Evolutionary conservation across 2,113 vertebrate genomes (phyloP), one percentile per base, ranked within the genome.

Genomic region (Perognathus longimembris): DNA sequence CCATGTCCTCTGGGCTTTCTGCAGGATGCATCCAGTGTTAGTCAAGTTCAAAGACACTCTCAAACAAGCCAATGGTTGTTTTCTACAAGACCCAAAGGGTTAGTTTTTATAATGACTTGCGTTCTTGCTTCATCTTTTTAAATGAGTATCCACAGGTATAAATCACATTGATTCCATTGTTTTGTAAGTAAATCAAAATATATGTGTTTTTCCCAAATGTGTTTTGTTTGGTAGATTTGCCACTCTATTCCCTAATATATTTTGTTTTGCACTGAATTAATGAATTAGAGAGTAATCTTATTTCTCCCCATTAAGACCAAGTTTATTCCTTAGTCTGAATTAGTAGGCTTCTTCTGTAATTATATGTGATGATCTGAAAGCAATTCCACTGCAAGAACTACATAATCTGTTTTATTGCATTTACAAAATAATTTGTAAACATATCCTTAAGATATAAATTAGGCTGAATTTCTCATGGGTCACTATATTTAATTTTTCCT

Each of bases 361-460:
- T 77, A 42, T 78, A 89, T 73, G 36, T 77, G 63, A 83, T 84
- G 50, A 75, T 91, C 50, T 85, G 66, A 89, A 93, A 89, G 71
- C 12, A 90, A 30, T 71, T 77, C 59, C 63, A 82, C 70, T 88
- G 42, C 28, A 89, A 67, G 28, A 67, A n/a, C 77, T 69, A 42
- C 90, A 38, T 1, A 79, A 61, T 17, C 5, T 63, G 84, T 79
- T 81, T 71, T 73, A 90, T 94, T 90, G 81, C 28, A 87, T 89
- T 92, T 96, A 59, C 12, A 95, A 82, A 94, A 91, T 82, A 74
- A 85, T 45, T 92, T 90, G 11, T 85, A 92, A 90, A 87, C 45
- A 81, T 54, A 85, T 73, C 26, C 40, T 71, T 83, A 91, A 67
- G 36, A 63, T 89, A 54, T 61, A 45, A 92, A 75, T 84, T 85